Conservation (phyloP, 2,888 invertebrate species). For the Melanargia galathea region DNA sequence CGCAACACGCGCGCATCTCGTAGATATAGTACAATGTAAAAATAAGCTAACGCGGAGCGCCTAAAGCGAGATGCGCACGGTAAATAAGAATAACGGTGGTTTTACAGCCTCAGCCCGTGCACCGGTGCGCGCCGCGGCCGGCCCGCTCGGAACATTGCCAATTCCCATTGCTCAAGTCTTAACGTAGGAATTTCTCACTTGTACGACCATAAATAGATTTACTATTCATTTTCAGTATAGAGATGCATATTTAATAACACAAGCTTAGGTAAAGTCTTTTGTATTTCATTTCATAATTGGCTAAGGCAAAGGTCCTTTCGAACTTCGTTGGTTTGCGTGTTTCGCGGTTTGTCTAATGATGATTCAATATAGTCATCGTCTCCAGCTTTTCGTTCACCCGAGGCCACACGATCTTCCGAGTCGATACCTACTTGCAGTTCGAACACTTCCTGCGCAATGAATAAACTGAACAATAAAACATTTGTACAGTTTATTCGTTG, state of each 20-base stretch:
- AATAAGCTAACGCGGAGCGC: slow-evolving; percentile 64
- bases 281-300: slow-evolving; percentile 41
- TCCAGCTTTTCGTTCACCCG: slow-evolving; percentile 44
- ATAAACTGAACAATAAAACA: slow-evolving; percentile 11
- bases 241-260: slow-evolving; percentile 39
- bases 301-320: slow-evolving; percentile 32
- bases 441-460: slow-evolving; percentile 25
- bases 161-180: slow-evolving; percentile 76
- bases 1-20: slow-evolving; percentile 39
- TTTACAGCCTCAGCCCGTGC: slow-evolving; percentile 69
- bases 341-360: slow-evolving; percentile 38
- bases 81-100: slow-evolving; percentile 79
- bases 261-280: slow-evolving; percentile 37
- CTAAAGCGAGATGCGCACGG: slow-evolving; percentile 77
- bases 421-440: slow-evolving; percentile 15
- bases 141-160: slow-evolving; percentile 77
- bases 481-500: not conserved
- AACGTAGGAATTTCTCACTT: slow-evolving; percentile 78
- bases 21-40: slow-evolving; percentile 49
- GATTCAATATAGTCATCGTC: slow-evolving; percentile 35
- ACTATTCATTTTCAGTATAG: slow-evolving; percentile 56
- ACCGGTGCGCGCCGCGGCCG: slow-evolving; percentile 62
- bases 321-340: slow-evolving; percentile 50
- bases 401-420: slow-evolving; percentile 46
- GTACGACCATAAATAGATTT: slow-evolving; percentile 69